Conservation (phyloP, 2,888 invertebrate genomes). For the Amaurobius ferox region DNA sequence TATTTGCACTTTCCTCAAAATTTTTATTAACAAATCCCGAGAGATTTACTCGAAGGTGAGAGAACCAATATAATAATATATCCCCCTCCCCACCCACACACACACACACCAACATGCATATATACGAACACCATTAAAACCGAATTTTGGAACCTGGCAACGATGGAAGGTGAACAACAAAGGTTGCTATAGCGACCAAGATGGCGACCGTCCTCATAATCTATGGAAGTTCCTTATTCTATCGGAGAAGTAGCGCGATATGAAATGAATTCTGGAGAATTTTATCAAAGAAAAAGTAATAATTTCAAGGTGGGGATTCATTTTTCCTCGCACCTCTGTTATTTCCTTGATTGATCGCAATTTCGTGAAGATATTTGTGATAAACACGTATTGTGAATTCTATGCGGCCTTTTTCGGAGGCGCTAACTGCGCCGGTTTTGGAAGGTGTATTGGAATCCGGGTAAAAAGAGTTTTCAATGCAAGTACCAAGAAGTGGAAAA, state of each 20-base stretch:
- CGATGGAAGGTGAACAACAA: conserved; percentile 65
- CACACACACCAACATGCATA: conserved; percentile 63
- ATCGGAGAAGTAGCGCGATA: conserved; percentile 42
- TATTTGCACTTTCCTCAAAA: not conserved
- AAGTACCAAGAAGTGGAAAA: not conserved
- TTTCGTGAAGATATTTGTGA: conserved; percentile 4
- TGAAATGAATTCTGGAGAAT: conserved; percentile 60
- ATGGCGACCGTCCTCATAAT: conserved; percentile 54
- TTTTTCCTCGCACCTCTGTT: not conserved
- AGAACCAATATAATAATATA: conserved; percentile 65
- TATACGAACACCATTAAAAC: conserved; percentile 65
- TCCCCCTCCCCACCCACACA: conserved; percentile 48
- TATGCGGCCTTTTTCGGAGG: not conserved
- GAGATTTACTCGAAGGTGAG: conserved; percentile 15
- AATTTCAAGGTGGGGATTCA: conserved; percentile 20
- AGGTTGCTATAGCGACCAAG: conserved; percentile 60
- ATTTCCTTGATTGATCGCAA: conserved; percentile 1
- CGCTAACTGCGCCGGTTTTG: not conserved
- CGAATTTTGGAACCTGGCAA: conserved; percentile 59
- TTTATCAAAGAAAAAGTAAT: conserved; percentile 56
- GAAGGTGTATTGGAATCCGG: not conserved
- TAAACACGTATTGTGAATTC: conserved; percentile 8
- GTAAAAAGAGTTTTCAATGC: not conserved
- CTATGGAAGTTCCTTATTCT: conserved; percentile 55
- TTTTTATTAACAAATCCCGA: conserved; percentile 36